Evolutionary conservation across 2,113 vertebrate species (phyloP), one percentile per base, ranked within the genome.

Genomic region (Gadus chalcogrammus): DNA sequence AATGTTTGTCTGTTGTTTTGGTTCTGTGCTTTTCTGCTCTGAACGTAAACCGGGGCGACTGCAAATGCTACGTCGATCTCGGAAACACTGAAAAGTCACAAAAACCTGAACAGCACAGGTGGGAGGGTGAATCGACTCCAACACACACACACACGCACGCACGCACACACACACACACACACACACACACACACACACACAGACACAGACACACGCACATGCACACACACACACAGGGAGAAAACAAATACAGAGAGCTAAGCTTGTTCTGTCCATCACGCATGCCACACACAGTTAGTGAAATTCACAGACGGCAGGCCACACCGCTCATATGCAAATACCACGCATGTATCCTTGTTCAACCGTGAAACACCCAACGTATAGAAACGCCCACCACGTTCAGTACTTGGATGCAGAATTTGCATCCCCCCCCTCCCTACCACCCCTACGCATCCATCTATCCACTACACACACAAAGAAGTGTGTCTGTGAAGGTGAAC

Each of bases 381-480:
- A 73, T 70, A 42, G 20, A 76, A 83, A 74, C 55, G 70, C 74
- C 67, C 80, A 24, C 85, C 64, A 79, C 76, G 31, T 68, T 68
- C 55, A 73, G 71, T 52, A 9, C 42, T 77, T 71, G 74, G 52
- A 69, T 2, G 42, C 42, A 48, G 42, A 48, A 48, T 48, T 7
- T 48, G 42, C 65, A 48, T 56, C 73, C 81, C 38, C 72, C 28
- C 60, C 71, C 8, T 69, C 53, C 61, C 55, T 53, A n/a, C 65
- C 68, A 61, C 78, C 81, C 81, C 78, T 80, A 72, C 42, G 73
- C 70, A 73, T 58, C 55, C 16, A 65, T 75, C 86, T 86, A 87
- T 85, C 84, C 75, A 84, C 75, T 61, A 76, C 15, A 52, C 74
- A 73, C 62, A 72, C n/a, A 82, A 65, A 72, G 42, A 87, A 48